A percentile compares a stretch with the other conserved stretches of the same genome.
phyloP scores from a whole-genome alignment of 2,888 invertebrate genomes.

The Peribatodes rhomboidaria region DNA sequence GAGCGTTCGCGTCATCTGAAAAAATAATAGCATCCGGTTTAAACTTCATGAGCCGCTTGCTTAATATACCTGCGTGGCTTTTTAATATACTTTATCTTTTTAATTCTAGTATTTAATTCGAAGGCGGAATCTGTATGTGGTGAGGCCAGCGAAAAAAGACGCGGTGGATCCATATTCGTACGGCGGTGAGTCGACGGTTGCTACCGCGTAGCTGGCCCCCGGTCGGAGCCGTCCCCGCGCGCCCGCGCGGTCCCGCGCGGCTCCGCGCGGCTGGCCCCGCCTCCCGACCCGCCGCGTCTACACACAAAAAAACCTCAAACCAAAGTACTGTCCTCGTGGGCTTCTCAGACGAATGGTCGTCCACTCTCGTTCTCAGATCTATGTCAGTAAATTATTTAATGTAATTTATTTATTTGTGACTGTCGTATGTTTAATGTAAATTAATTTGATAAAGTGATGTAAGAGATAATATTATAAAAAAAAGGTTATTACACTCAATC shows the following conservation, averaged over 20 bases:
- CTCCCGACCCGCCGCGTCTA: conserved; percentile 57
- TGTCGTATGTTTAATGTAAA: conserved; percentile 77
- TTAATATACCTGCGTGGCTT: conserved; percentile 4
- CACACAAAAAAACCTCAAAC: conserved; percentile 78
- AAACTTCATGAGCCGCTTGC: not conserved
- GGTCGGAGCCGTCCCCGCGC: conserved; percentile 30
- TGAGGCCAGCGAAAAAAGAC: conserved; percentile 85
- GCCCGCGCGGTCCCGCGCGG: conserved; percentile 24
- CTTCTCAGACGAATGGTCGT: conserved; percentile 69
- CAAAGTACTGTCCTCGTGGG: conserved; percentile 79
- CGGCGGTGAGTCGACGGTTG: conserved; percentile 77
- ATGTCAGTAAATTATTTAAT: conserved; percentile 84
- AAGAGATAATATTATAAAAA: conserved; percentile 70
- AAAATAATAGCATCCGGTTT: not conserved
- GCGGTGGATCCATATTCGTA: conserved; percentile 87
- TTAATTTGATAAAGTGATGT: conserved; percentile 79
- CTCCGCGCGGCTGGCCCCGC: conserved; percentile 11
- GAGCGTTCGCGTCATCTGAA: conserved; percentile 37
- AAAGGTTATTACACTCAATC: conserved; percentile 67
- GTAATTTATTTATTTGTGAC: conserved; percentile 85
- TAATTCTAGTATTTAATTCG: conserved; percentile 86
- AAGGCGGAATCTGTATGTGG: conserved; percentile 88
- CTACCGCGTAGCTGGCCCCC: conserved; percentile 61
- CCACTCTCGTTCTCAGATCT: conserved; percentile 76
- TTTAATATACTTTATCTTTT: conserved; percentile 59